Conservation (phyloP, 1,140 invertebrate species). For the Zophobas atratus region DNA sequence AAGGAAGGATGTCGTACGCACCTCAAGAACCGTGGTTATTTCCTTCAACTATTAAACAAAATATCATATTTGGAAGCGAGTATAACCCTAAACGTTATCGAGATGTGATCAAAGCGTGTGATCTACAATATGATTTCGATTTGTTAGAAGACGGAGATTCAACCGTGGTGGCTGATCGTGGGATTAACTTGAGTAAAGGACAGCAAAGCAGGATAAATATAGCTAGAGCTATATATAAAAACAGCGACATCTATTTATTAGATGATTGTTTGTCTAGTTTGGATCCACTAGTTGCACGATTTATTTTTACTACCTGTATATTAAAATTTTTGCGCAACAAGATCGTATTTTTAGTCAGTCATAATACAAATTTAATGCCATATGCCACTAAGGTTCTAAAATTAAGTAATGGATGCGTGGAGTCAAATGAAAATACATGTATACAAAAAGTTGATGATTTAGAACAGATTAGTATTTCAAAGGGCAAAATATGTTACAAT, state of each 20-base stretch:
- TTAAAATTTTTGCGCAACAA: slow-evolving; percentile 69
- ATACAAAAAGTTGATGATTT: background rate
- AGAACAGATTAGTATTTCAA: too few species aligned
- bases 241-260: slow-evolving; percentile 84
- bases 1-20: slow-evolving; percentile 83
- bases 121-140: slow-evolving; percentile 79
- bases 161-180: slow-evolving; percentile 88
- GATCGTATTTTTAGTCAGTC: background rate
- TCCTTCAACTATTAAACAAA: slow-evolving; percentile 74
- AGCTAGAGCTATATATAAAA: slow-evolving; percentile 86
- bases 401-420: background rate
- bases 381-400: background rate
- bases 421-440: background rate
- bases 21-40: slow-evolving; percentile 87
- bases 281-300: slow-evolving; percentile 84
- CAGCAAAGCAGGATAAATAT: slow-evolving; percentile 93
- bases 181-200: slow-evolving; percentile 85
- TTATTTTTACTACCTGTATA: slow-evolving; percentile 84
- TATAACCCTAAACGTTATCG: slow-evolving; percentile 72
- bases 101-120: slow-evolving; percentile 76
- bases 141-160: slow-evolving; percentile 79
- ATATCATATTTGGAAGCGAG: slow-evolving; percentile 75
- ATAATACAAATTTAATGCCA: background rate
- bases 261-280: slow-evolving; percentile 86
- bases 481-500: too few species aligned